These are phyloP conservation scores for Urocynchramus pylzowi DNA, from an alignment of 2,113 vertebrate genomes.

Conservation along the genomic window DNA sequence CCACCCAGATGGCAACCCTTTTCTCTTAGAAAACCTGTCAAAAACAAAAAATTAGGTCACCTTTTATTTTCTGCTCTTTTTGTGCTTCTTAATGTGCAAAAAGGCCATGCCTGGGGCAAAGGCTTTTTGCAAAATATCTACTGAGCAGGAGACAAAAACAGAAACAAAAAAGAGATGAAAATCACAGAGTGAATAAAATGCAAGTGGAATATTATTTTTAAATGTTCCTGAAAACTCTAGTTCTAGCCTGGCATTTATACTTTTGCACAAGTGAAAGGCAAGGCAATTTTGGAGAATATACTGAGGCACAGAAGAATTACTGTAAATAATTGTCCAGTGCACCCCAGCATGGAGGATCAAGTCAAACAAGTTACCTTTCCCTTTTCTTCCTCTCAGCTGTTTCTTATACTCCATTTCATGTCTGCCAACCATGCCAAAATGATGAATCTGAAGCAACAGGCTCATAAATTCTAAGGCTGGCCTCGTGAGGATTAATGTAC, in stretches of 20 bases:
- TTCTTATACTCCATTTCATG: conserved; percentile 2
- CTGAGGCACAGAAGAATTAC: neutral
- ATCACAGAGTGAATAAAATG: neutral
- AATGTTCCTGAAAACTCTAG: neutral
- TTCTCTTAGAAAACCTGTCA: neutral
- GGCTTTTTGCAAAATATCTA: neutral
- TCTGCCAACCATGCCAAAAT: conserved; percentile 5
- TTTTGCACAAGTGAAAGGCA: neutral
- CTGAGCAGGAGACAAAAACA: neutral
- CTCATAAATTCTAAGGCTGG: neutral
- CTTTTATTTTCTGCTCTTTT: neutral
- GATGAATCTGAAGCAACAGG: neutral
- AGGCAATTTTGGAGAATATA: neutral
- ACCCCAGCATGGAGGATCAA: neutral
- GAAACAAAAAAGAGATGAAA: neutral
- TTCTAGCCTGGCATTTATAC: neutral
- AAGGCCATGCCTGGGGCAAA: neutral
- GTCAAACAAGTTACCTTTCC: neutral
- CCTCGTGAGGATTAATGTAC: neutral
- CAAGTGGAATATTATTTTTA: neutral
- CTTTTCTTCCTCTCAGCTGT: neutral
- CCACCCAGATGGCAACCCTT: conserved; percentile 2
- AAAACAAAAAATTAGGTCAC: neutral
- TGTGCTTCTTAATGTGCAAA: neutral
- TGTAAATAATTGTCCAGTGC: neutral